Evolutionary conservation across 2,113 vertebrate genomes (phyloP).

Genomic region (Gallinago paraguaiae): DNA sequence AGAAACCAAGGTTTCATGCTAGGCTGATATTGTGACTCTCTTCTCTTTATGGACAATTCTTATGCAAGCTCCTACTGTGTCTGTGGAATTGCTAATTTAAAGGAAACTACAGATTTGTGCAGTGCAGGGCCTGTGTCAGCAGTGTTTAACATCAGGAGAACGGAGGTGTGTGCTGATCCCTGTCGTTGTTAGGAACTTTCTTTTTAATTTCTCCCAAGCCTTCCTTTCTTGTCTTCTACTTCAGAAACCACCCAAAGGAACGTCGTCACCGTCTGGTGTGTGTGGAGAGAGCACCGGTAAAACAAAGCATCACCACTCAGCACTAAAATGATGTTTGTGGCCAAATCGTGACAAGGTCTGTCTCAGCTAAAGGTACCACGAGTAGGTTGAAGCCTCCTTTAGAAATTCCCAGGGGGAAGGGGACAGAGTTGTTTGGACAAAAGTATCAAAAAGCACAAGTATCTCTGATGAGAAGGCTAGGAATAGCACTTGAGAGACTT

Average conservation of each 20-base stretch:
- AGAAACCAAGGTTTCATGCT: conserved; percentile 60
- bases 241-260: conserved; percentile 12
- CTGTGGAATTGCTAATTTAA: conserved; percentile 68
- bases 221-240: not conserved
- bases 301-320: not conserved
- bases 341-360: no score
- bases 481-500: not conserved
- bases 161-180: not conserved
- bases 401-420: not conserved
- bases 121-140: conserved; percentile 53
- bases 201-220: not conserved
- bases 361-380: not conserved
- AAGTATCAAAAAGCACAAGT: no score
- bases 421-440: not conserved
- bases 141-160: conserved; percentile 40
- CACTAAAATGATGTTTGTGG: not conserved
- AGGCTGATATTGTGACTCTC: conserved; percentile 58
- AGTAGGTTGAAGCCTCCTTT: not conserved
- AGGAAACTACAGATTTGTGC: conserved; percentile 31
- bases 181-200: not conserved
- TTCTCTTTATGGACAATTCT: conserved; percentile 65
- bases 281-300: not conserved
- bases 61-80: conserved; percentile 63
- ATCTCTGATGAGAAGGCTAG: not conserved
- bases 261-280: not conserved